These are phyloP conservation scores for Pheosia gnoma DNA, from an alignment of 2,888 invertebrate genomes.

Conservation along the genomic window DNA sequence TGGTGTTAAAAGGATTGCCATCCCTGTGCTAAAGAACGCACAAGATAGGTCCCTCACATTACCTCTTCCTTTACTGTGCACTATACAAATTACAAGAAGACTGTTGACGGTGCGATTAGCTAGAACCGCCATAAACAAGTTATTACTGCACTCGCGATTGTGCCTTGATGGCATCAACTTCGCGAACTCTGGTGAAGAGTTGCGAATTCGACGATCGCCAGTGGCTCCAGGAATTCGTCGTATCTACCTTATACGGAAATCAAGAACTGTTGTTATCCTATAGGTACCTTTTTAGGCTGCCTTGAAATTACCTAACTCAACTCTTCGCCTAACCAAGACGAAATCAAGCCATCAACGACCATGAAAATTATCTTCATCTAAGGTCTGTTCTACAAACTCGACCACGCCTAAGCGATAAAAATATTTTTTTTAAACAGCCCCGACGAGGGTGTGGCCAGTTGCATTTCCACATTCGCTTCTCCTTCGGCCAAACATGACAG, in stretches of 20 bases:
- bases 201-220: neutral
- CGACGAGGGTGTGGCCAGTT: conserved; percentile 1
- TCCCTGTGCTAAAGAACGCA: too few relatives aligned
- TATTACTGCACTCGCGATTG: conserved; percentile 22
- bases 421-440: neutral
- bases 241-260: neutral
- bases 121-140: conserved; percentile 31
- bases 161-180: conserved; percentile 19
- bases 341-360: too few relatives aligned
- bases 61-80: conserved; percentile 21
- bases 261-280: neutral
- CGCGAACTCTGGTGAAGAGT: neutral
- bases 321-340: too few relatives aligned
- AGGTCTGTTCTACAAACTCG: too few relatives aligned
- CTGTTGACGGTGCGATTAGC: conserved; percentile 35
- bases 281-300: neutral
- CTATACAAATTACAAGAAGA: conserved; percentile 29
- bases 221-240: neutral
- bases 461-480: neutral
- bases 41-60: neutral
- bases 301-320: too few relatives aligned
- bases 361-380: too few relatives aligned
- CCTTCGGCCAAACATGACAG: conserved; percentile 2
- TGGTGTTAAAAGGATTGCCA: too few relatives aligned
- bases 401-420: neutral